Evolutionary conservation across 2,888 invertebrate genomes (phyloP), one percentile per base, ranked within the genome.

Genomic region (Troides helena): DNA sequence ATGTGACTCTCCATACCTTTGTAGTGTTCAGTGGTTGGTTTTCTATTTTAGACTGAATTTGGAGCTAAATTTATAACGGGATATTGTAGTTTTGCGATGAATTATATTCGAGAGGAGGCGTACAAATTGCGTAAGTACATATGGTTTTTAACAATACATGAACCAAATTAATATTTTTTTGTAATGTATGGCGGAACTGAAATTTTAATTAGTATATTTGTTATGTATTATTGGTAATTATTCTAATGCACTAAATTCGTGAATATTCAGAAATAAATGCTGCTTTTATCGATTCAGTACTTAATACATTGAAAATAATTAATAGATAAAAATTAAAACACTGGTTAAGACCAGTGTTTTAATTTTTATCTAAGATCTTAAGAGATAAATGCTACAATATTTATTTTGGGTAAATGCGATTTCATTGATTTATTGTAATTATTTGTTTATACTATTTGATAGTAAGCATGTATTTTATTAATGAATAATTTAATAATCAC

Each of bases 91-190:
- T 79, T 84, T 84, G 85, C 85, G 85, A 87, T 90, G 85, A 85
- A 85, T 85, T 85, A 80, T 80, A 79, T 74, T 72, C 78, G 76
- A 76, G 76, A 77, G 81, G 79, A 84, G 83, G 78, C 79, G 76
- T 77, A 72, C 70, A 84, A 89, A 88, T 90, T 89, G 89, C 90
- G 91, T 91, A 90, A 91, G 91, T 91, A 85, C 73, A 77, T 76
- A 73, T 62, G 36, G 8, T 62, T 30, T 43, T 69, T 60, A 60
- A 57, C 57, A 57, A 57, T 50, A 50, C 50, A 12, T 50, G 14
- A 50, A 18, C 50, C 50, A 17, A 50, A 17, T 50, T 17, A 4
- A 50, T 46, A 17, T 50, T 17, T 50, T 14, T 5, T 50, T 50
- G 14, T 50, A 18, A 17, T 50, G 18, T 14, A 14, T 17, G 50